phyloP scores from a whole-genome alignment of 2,113 vertebrate genomes.

The Cardinalis cardinalis region DNA sequence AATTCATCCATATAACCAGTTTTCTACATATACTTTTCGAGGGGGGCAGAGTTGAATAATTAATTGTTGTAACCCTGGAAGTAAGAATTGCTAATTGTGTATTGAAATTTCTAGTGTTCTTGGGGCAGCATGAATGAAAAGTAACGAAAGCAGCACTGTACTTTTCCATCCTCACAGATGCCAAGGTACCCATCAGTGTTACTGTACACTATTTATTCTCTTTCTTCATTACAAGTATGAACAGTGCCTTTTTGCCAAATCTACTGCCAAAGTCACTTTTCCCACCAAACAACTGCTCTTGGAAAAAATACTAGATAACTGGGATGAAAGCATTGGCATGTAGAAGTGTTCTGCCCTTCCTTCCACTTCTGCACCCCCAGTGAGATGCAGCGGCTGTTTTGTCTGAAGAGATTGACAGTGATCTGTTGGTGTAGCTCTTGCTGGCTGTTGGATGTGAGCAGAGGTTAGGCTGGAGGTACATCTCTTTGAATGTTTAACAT shows the following conservation, averaged over 20 bases:
- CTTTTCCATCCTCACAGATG: neutral
- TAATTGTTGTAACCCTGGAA: neutral
- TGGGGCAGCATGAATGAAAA: neutral
- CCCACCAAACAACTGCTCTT: neutral
- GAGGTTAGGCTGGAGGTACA: neutral
- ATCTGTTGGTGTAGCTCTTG: neutral
- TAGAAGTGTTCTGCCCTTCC: neutral
- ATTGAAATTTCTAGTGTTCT: neutral
- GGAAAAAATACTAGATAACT: neutral
- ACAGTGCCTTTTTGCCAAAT: neutral
- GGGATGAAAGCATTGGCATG: neutral
- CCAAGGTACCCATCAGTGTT: neutral
- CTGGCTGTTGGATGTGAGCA: neutral
- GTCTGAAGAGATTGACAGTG: neutral
- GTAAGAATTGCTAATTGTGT: neutral
- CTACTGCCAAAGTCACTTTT: neutral
- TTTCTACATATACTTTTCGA: neutral
- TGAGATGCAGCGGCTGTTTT: neutral
- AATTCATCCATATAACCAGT: neutral
- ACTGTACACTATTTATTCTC: neutral
- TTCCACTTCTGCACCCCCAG: neutral
- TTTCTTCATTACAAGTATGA: neutral
- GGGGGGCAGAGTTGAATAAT: neutral
- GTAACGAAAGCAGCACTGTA: fast-evolving
- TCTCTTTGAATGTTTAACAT: fast-evolving